These are phyloP conservation scores for Xylocopa sonorina DNA, from an alignment of 1,140 invertebrate genomes.

Conservation along the genomic window DNA sequence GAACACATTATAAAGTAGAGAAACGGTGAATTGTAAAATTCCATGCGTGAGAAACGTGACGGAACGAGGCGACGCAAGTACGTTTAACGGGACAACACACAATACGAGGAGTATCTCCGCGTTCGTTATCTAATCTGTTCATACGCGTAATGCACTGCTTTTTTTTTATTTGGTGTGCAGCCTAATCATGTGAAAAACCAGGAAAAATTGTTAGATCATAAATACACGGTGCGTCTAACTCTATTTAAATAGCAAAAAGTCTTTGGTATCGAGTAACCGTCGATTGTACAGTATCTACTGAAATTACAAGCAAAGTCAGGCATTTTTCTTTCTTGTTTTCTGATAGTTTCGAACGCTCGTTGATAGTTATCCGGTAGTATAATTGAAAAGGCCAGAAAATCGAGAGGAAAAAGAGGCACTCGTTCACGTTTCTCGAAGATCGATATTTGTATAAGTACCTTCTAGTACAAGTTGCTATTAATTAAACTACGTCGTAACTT, in stretches of 20 bases:
- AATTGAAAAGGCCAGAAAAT: background rate
- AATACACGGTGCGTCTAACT: background rate
- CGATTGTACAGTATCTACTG: background rate
- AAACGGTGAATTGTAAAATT: background rate
- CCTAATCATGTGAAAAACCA: background rate
- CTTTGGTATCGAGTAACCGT: background rate
- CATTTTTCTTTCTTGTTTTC: background rate
- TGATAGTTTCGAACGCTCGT: background rate
- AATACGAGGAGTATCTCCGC: background rate
- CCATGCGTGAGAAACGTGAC: background rate
- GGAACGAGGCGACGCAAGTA: background rate
- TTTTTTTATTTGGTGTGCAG: background rate
- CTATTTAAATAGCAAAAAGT: background rate
- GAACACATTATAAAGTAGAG: background rate
- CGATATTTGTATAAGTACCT: constrained; percentile 50
- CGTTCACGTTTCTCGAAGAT: constrained; percentile 42
- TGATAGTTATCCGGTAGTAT: background rate
- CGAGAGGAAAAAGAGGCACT: background rate
- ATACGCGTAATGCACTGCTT: background rate
- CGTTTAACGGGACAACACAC: background rate
- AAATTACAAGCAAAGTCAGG: background rate
- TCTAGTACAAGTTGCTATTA: constrained; percentile 54
- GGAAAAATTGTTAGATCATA: background rate
- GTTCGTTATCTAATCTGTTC: background rate
- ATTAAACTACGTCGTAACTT: constrained; percentile 41